phyloP scores from a whole-genome alignment of 1,140 invertebrate genomes.

The Lineus longissimus region DNA sequence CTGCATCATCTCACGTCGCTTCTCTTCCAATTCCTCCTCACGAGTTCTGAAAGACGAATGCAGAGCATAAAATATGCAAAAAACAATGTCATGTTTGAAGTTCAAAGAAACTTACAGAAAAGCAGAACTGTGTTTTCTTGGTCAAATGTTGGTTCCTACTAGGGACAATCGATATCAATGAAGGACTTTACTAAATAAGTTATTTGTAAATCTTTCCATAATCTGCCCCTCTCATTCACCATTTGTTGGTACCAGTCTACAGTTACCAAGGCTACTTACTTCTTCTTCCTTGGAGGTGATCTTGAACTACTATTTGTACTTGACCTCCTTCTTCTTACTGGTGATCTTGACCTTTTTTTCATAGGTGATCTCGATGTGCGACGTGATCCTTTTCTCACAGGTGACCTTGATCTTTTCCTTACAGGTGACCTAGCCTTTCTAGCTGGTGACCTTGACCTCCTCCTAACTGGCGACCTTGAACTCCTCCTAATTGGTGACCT shows the following conservation, averaged over 20 bases:
- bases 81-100: background rate
- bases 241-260: no score
- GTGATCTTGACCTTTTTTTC: slow-evolving; percentile 18
- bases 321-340: slow-evolving; percentile 11
- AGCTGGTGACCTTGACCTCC: background rate
- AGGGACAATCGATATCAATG: no score
- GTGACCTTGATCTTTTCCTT: background rate
- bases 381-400: background rate
- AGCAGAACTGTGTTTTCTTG: no score
- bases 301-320: slow-evolving; percentile 9
- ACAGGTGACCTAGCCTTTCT: background rate
- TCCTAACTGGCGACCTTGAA: background rate
- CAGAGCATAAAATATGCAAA: background rate
- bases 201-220: no score
- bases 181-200: no score
- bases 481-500: background rate
- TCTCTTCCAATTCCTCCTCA: slow-evolving; percentile 68
- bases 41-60: slow-evolving; percentile 50
- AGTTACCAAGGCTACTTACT: background rate
- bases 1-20: slow-evolving; percentile 75
- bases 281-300: slow-evolving; percentile 13
- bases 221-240: no score
- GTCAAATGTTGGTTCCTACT: no score
- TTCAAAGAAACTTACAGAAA: no score
- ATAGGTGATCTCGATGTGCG: background rate